Conservation (phyloP, 2,113 vertebrate species). For the Podarcis cretensis region DNA sequence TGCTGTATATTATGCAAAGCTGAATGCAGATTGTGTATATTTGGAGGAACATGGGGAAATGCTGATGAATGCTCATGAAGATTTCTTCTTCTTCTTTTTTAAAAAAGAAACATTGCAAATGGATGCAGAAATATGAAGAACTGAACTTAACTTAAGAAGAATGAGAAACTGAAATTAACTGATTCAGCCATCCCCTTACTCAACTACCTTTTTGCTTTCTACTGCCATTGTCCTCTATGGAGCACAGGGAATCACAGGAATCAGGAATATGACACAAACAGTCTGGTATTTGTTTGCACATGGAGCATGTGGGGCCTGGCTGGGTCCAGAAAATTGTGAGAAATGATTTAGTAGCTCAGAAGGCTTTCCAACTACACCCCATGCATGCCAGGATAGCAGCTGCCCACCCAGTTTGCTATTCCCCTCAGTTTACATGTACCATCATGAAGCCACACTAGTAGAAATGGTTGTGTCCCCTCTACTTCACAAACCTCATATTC, state of each 20-base stretch:
- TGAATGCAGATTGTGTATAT: no score
- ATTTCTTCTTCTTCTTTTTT: no score
- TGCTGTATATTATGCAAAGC: no score
- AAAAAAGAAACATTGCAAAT: background rate
- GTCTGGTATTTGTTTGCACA: conserved; percentile 20
- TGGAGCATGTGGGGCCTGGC: background rate
- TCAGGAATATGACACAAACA: background rate
- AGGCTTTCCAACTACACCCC: background rate
- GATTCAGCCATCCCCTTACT: background rate
- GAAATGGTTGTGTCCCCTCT: background rate
- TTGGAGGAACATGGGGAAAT: no score
- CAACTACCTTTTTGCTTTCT: background rate
- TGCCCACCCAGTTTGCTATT: background rate
- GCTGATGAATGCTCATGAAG: no score
- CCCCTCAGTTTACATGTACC: background rate
- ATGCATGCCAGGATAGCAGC: background rate
- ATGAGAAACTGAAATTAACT: background rate
- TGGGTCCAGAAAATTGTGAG: conserved; percentile 1
- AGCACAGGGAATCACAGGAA: background rate
- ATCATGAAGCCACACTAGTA: background rate
- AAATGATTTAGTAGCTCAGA: conserved; percentile 8
- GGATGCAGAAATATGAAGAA: background rate
- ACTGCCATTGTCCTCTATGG: background rate
- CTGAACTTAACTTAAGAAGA: background rate
- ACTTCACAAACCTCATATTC: background rate